Percentiles rank a stretch among this genome's conserved stretches.
phyloP scores from a whole-genome alignment of 1,140 invertebrate species.

The Drosophila kanapiae region DNA sequence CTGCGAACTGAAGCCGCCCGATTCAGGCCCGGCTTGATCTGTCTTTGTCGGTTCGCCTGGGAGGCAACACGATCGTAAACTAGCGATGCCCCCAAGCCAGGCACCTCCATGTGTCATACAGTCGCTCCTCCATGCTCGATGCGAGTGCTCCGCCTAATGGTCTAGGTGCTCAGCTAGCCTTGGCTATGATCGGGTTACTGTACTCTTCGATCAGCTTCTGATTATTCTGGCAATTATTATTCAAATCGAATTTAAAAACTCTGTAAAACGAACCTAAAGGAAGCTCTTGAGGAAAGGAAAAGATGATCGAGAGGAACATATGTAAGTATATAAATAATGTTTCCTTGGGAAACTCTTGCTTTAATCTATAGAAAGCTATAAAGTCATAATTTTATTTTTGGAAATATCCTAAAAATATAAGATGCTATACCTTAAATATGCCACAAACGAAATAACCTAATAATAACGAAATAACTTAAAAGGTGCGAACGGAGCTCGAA shows the following conservation, averaged over 20 bases:
- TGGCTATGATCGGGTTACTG: too few species aligned
- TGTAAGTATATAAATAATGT: too few species aligned
- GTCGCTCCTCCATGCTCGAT: not conserved
- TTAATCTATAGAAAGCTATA: too few species aligned
- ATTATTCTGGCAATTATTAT: too few species aligned
- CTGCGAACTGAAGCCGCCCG: conserved; percentile 46
- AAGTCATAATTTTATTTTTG: too few species aligned
- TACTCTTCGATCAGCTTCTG: not conserved
- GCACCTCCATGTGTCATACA: conserved; percentile 28
- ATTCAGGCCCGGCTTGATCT: conserved; percentile 23
- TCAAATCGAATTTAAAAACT: not conserved
- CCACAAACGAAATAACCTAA: too few species aligned
- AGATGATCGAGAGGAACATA: too few species aligned
- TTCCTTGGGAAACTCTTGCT: not conserved
- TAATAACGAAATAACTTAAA: too few species aligned
- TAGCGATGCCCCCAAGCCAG: conserved; percentile 3
- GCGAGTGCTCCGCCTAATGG: not conserved
- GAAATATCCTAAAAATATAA: too few species aligned
- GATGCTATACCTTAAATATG: too few species aligned
- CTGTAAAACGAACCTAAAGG: not conserved
- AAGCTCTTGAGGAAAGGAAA: not conserved
- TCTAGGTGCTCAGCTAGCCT: not conserved
- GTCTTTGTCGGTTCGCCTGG: conserved; percentile 12
- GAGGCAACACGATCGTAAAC: conserved; percentile 34
- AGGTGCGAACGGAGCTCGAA: too few species aligned